Conservation (phyloP, 1,140 invertebrate genomes). For the Drosophila athabasca region DNA sequence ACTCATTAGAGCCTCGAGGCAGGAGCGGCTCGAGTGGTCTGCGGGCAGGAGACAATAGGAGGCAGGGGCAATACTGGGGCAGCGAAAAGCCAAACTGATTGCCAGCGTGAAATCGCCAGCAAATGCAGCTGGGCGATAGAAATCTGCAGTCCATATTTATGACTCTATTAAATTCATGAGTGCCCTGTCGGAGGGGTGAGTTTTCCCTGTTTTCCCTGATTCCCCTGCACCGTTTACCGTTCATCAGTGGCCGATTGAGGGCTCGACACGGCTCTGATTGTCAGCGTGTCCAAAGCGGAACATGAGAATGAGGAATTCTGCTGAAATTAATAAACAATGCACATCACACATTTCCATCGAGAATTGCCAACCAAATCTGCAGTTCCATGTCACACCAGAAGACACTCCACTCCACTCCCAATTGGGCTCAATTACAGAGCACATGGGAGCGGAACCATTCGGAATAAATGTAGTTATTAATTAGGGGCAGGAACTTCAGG, state of each 20-base stretch:
- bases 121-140: constrained; percentile 66
- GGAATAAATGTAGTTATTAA: too few species aligned
- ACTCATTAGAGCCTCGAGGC: constrained; percentile 65
- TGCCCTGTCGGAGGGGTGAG: constrained; percentile 23
- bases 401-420: too few species aligned
- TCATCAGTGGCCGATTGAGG: constrained; percentile 22
- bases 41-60: constrained; percentile 35
- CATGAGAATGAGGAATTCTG: constrained; percentile 29
- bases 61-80: constrained; percentile 22
- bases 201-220: background rate
- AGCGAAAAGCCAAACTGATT: constrained; percentile 57
- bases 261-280: constrained; percentile 49
- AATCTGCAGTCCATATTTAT: constrained; percentile 68
- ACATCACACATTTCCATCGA: background rate
- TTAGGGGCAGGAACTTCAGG: too few species aligned
- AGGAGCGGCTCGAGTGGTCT: constrained; percentile 29
- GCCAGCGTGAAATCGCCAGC: constrained; percentile 60
- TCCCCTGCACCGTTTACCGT: background rate
- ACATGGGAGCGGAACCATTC: too few species aligned
- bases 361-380: background rate
- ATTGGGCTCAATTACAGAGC: too few species aligned
- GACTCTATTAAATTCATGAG: constrained; percentile 68
- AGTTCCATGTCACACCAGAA: background rate
- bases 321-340: constrained; percentile 29
- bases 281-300: constrained; percentile 53